phyloP scores from a whole-genome alignment of 2,113 vertebrate genomes.

The Lepisosteus osseus region DNA sequence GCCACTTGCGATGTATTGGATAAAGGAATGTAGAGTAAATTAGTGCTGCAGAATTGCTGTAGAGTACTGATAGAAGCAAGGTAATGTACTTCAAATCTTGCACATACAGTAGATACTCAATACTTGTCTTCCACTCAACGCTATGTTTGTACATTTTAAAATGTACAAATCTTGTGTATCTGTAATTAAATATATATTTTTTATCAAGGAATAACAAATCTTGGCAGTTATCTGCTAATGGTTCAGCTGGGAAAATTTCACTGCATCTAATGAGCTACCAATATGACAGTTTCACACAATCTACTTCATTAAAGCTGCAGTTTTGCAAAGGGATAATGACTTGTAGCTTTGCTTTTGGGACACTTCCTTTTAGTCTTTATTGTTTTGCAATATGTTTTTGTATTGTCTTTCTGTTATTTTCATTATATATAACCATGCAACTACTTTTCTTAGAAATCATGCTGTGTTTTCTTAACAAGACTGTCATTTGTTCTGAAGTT shows the following conservation, averaged over 20 bases:
- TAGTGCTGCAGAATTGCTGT: too few relatives aligned
- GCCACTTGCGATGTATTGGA: too few relatives aligned
- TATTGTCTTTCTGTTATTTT: neutral
- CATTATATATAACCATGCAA: neutral
- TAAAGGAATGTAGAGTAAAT: too few relatives aligned
- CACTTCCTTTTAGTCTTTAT: conserved; percentile 58
- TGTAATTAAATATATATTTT: conserved; percentile 53
- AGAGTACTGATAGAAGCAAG: too few relatives aligned
- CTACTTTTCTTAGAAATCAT: neutral
- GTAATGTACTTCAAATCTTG: too few relatives aligned
- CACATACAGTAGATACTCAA: too few relatives aligned
- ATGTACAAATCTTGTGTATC: conserved; percentile 32
- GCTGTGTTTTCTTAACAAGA: neutral
- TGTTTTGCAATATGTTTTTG: conserved; percentile 19
- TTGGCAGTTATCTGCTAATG: conserved; percentile 49
- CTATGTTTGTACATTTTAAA: too few relatives aligned
- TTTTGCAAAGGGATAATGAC: conserved; percentile 53
- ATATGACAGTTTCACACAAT: conserved; percentile 61
- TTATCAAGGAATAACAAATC: conserved; percentile 61
- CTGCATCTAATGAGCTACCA: conserved; percentile 64
- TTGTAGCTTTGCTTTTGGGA: conserved; percentile 51
- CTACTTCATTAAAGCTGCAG: conserved; percentile 57
- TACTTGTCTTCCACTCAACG: neutral
- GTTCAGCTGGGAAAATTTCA: conserved; percentile 59
- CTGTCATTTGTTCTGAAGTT: neutral